Evolutionary conservation across 2,888 invertebrate genomes (phyloP), one percentile per base, ranked within the genome.

Genomic region (Macroteleia sp.): DNA sequence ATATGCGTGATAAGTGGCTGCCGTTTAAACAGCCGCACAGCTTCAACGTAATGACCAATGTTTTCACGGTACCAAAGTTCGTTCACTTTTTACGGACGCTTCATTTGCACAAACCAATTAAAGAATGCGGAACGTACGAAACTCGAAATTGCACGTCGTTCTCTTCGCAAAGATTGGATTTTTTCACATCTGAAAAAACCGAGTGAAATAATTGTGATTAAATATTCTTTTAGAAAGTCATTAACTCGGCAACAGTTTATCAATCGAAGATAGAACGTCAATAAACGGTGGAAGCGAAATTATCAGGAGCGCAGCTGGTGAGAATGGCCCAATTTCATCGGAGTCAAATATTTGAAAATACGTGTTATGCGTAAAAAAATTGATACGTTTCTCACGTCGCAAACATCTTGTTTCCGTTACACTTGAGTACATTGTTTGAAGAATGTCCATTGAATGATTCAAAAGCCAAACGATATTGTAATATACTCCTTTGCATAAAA

Each of bases 381-480:
- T 46, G 39, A 57, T 17, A 41, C n/a, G n/a, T n/a, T 70, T 76
- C 76, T 76, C 69, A 64, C 64, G 52, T 64, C 30, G 14, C 6
- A n/a, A n/a, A n/a, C n/a, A n/a, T n/a, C 48, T 17, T 46, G 54
- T 66, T 70, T 70, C 76, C 70, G 70, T 76, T 76, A 76, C 76
- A 64, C 20, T 44, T 19, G 19, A 59, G n/a, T n/a, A n/a, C 52
- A 56, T 48, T 66, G 61, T 71, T 77, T 67, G 67, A 57, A 19
- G 59, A 57, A 41, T 56, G n/a, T n/a, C n/a, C n/a, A n/a, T n/a
- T 57, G 67, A 70, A 69, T 50, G 56, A 74, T 66, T 66, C 69
- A 54, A 70, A 73, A 80, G 56, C 66, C 81, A 83, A 85, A 87
- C 83, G 83, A 85, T 79, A 79, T 81, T 84, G 82, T 86, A 86